Percentiles rank a stretch among this genome's conserved stretches.
Evolutionary conservation across 2,888 invertebrate species (phyloP).

Genomic region (Tachystola acroxantha): DNA sequence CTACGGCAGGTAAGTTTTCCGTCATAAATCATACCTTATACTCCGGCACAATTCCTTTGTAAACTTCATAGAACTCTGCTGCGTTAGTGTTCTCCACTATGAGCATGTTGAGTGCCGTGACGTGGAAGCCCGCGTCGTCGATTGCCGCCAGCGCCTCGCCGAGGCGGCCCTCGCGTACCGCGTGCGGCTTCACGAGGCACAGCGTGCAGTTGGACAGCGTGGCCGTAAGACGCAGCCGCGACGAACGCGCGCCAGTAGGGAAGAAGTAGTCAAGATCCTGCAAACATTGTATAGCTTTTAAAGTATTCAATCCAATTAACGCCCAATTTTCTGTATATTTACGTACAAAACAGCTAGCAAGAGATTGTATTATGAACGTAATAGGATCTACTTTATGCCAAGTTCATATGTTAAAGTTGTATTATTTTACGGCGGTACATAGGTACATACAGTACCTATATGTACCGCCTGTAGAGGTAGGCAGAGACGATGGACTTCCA

Average conservation of each 20-base stretch:
- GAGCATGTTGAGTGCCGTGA: conserved; percentile 89
- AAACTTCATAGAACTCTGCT: conserved; percentile 95
- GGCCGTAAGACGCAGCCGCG: conserved; percentile 71
- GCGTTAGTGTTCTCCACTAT: conserved; percentile 89
- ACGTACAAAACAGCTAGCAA: no score
- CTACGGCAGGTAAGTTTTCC: conserved; percentile 89
- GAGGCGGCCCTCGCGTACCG: conserved; percentile 84
- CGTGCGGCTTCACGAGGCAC: conserved; percentile 94
- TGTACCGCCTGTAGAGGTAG: no score
- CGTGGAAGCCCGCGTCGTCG: conserved; percentile 84
- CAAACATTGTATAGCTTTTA: no score
- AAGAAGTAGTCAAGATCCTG: conserved; percentile 83
- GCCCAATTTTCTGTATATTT: no score
- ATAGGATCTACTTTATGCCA: no score
- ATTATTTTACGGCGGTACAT: no score
- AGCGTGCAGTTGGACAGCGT: conserved; percentile 84
- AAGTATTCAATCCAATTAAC: no score
- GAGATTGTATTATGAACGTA: no score
- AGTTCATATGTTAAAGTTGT: no score
- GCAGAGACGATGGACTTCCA: no score
- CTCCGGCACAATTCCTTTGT: conserved; percentile 91
- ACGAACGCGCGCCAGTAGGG: conserved; percentile 54
- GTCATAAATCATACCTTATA: conserved; percentile 90
- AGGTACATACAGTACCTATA: no score
- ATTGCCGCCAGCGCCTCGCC: conserved; percentile 85